phyloP scores from a whole-genome alignment of 1,140 invertebrate species.

The Scaptomyza graminum region DNA sequence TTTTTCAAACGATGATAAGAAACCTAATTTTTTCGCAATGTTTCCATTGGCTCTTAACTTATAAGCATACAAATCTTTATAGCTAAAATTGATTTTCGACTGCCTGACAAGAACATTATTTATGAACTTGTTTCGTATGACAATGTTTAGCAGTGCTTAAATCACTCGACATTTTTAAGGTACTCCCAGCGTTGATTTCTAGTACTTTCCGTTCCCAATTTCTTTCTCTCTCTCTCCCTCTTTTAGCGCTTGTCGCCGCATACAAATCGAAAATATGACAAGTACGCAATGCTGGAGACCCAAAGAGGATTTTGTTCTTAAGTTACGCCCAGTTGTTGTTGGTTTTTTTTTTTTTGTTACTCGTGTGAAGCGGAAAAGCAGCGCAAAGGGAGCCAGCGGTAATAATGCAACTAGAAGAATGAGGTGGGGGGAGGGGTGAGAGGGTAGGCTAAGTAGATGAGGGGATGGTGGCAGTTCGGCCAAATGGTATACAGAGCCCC shows the following conservation, averaged over 20 bases:
- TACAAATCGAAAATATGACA: conserved; percentile 45
- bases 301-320: conserved; percentile 25
- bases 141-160: no score
- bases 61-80: no score
- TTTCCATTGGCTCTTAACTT: no score
- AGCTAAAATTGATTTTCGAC: no score
- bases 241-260: no score
- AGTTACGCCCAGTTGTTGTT: conserved; percentile 21
- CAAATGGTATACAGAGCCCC: conserved; percentile 13
- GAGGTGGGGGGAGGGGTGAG: neutral
- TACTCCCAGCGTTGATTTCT: no score
- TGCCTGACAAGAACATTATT: no score
- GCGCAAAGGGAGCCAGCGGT: neutral
- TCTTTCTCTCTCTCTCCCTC: neutral
- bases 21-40: no score
- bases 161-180: no score
- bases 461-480: neutral
- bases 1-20: no score
- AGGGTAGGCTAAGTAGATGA: no score
- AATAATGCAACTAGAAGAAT: conserved; percentile 11
- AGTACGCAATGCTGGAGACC: conserved; percentile 22
- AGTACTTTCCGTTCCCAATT: neutral
- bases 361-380: neutral
- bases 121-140: no score
- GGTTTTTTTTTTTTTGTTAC: neutral